A percentile compares a stretch with the other conserved stretches of the same genome.
Evolutionary conservation across 1,140 invertebrate species (phyloP).

Genomic region (Neodiprion pinetum): DNA sequence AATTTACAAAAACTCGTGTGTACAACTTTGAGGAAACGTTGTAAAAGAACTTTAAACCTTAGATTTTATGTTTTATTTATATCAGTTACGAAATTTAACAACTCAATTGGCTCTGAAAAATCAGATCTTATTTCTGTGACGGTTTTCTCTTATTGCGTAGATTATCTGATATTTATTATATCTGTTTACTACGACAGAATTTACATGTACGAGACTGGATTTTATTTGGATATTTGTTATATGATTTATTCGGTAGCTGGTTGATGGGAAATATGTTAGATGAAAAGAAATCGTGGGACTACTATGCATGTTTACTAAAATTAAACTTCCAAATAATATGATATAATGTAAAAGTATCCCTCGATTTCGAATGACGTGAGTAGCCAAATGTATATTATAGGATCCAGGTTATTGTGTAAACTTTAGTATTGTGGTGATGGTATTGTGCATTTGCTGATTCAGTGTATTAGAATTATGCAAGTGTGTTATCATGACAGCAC

Average conservation of each 20-base stretch:
- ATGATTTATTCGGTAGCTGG: background rate
- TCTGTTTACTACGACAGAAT: no score
- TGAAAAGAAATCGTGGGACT: constrained; percentile 59
- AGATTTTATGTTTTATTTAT: no score
- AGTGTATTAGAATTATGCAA: constrained; percentile 48
- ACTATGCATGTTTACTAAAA: constrained; percentile 60
- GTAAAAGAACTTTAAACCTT: no score
- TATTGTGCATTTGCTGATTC: constrained; percentile 63
- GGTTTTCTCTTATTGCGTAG: no score
- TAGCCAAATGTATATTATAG: constrained; percentile 47
- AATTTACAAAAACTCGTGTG: no score
- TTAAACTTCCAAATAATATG: constrained; percentile 24
- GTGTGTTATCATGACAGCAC: constrained; percentile 35
- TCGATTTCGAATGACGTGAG: constrained; percentile 60
- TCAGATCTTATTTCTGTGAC: no score
- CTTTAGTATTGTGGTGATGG: constrained; percentile 61
- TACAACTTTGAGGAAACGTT: no score
- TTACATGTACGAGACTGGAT: no score
- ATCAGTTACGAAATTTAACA: no score
- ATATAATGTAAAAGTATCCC: constrained; percentile 45
- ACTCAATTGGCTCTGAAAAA: no score
- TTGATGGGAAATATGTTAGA: constrained; percentile 42
- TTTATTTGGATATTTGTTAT: no score
- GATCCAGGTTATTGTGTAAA: constrained; percentile 35
- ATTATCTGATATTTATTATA: no score